phyloP scores from a whole-genome alignment of 92 coral and sea anemone genomes.

The Porites lobata region DNA sequence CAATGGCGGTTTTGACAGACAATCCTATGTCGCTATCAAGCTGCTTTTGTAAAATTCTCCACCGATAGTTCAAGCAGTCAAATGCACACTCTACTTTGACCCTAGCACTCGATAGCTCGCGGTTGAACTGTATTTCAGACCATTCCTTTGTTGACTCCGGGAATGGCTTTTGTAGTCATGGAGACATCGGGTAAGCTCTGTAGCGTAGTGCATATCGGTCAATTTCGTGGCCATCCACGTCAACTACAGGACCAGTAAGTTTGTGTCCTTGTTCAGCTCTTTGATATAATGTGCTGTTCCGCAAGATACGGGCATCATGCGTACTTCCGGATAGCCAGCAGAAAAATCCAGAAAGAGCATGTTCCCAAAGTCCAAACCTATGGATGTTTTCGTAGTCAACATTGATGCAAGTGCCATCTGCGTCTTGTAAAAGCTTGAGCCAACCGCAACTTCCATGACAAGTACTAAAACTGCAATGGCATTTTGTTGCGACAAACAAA shows the following conservation, averaged over 20 bases:
- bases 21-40: constrained; percentile 49
- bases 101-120: constrained; percentile 19
- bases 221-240: constrained; percentile 30
- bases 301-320: constrained; percentile 57
- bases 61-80: constrained; percentile 28
- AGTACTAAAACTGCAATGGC: neutral
- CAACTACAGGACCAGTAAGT: constrained; percentile 45
- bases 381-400: neutral
- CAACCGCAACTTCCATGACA: neutral
- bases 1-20: constrained; percentile 34
- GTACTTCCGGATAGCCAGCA: constrained; percentile 52
- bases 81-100: constrained; percentile 39
- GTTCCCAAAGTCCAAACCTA: constrained; percentile 1
- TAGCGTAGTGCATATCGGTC: constrained; percentile 56
- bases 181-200: constrained; percentile 67
- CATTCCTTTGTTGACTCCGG: constrained; percentile 29
- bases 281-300: constrained; percentile 47
- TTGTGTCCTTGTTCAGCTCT: constrained; percentile 53
- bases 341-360: constrained; percentile 47
- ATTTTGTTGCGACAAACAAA: neutral
- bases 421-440: too few relatives aligned
- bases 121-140: constrained; percentile 26
- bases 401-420: neutral
- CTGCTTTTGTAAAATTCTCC: constrained; percentile 30
- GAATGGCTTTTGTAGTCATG: constrained; percentile 49